Percentiles rank a stretch among this genome's conserved stretches.
These are phyloP conservation scores for Octodonta nipae DNA, from an alignment of 2,888 invertebrate genomes.

Conservation along the genomic window DNA sequence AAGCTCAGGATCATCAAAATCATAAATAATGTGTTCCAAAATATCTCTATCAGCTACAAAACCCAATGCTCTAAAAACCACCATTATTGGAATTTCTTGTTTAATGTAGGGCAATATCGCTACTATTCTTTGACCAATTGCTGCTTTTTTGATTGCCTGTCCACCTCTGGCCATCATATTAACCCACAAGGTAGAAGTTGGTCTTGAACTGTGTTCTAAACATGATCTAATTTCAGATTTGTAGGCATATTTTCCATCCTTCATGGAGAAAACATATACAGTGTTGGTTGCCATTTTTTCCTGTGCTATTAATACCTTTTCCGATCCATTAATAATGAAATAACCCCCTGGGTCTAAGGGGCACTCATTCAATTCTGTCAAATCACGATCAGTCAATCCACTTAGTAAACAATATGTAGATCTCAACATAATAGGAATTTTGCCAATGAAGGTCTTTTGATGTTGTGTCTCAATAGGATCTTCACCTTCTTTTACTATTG, in stretches of 20 bases:
- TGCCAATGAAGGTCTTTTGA: constrained; percentile 65
- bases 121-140: constrained; percentile 96
- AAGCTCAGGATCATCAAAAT: constrained; percentile 99
- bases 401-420: constrained; percentile 93
- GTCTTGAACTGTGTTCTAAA: constrained; percentile 82
- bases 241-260: constrained; percentile 97
- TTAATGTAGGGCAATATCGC: constrained; percentile 97
- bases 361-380: constrained; percentile 97
- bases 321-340: constrained; percentile 98
- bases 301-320: constrained; percentile 86
- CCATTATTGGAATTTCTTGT: constrained; percentile 99
- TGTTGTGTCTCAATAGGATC: constrained; percentile 76
- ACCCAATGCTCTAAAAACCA: constrained; percentile 92
- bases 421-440: constrained; percentile 98
- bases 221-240: constrained; percentile 97
- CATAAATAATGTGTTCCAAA: constrained; percentile 97
- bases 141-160: constrained; percentile 95
- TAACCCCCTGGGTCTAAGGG: constrained; percentile 99
- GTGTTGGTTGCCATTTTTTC: constrained; percentile 99
- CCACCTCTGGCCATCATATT: constrained; percentile 99
- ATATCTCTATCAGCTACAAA: constrained; percentile 99
- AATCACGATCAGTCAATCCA: constrained; percentile 93
- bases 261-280: constrained; percentile 99
- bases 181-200: constrained; percentile 96
- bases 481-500: constrained; percentile 78